phyloP scores from a whole-genome alignment of 2,888 invertebrate species.

The Holacanthella duospinosa region DNA sequence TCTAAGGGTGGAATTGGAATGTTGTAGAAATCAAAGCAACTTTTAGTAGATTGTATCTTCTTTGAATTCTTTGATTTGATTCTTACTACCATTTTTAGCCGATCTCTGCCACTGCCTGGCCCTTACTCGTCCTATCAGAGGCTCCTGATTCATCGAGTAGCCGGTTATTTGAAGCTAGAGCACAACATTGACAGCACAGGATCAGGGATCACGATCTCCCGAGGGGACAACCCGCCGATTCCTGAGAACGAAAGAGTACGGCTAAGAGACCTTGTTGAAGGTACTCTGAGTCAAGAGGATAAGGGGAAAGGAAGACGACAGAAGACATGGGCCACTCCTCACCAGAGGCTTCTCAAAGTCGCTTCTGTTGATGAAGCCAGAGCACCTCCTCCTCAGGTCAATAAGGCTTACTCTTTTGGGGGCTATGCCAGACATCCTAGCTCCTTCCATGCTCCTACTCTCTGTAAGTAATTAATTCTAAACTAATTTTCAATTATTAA shows the following conservation, averaged over 20 bases:
- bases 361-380: background rate
- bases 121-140: background rate
- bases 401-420: background rate
- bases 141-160: background rate
- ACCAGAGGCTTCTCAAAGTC: background rate
- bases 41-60: background rate
- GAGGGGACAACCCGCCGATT: background rate
- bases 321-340: background rate
- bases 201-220: background rate
- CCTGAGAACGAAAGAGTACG: background rate
- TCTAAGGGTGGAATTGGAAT: background rate
- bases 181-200: conserved; percentile 1
- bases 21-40: too few species aligned
- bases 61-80: background rate
- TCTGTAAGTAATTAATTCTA: background rate
- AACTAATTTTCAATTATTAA: background rate
- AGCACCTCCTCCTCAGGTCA: background rate
- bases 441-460: conserved; percentile 3
- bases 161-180: background rate
- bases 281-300: background rate
- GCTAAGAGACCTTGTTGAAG: background rate
- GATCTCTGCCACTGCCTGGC: background rate
- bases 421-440: conserved; percentile 18
- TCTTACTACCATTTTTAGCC: background rate
- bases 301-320: background rate